Conservation (phyloP, 2,888 invertebrate species). For the Mactromeris polynyma region DNA sequence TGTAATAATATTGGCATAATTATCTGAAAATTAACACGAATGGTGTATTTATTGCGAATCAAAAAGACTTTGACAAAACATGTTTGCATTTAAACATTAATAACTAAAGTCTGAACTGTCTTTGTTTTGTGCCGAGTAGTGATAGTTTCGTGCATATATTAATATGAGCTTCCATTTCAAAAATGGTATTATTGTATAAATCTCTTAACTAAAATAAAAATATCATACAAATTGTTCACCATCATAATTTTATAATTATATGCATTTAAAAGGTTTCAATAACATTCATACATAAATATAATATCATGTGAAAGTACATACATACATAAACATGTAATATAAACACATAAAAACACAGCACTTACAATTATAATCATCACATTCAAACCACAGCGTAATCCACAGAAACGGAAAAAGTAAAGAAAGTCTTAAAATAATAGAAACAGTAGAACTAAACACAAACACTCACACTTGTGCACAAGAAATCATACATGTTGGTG, state of each 20-base stretch:
- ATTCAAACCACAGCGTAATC: background rate
- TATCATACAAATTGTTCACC: background rate
- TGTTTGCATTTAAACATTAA: too few relatives aligned
- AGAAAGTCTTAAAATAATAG: background rate
- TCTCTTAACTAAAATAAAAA: background rate
- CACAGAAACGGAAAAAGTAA: background rate
- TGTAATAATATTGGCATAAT: too few relatives aligned
- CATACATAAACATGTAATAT: background rate
- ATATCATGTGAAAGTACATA: background rate
- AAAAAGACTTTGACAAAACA: too few relatives aligned
- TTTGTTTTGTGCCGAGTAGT: too few relatives aligned
- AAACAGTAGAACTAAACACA: background rate
- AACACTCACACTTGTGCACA: background rate
- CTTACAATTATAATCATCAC: background rate
- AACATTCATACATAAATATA: slow-evolving; percentile 13
- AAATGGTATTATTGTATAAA: too few relatives aligned
- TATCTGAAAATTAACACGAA: too few relatives aligned
- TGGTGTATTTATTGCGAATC: too few relatives aligned
- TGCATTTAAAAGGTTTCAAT: background rate
- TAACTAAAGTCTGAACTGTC: too few relatives aligned
- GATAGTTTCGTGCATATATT: too few relatives aligned
- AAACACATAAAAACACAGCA: background rate
- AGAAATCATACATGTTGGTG: background rate
- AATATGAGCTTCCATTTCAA: too few relatives aligned
- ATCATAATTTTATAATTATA: background rate